Percentiles rank a stretch among this genome's conserved stretches.
phyloP scores from a whole-genome alignment of 2,113 vertebrate species.

The Thymallus thymallus region DNA sequence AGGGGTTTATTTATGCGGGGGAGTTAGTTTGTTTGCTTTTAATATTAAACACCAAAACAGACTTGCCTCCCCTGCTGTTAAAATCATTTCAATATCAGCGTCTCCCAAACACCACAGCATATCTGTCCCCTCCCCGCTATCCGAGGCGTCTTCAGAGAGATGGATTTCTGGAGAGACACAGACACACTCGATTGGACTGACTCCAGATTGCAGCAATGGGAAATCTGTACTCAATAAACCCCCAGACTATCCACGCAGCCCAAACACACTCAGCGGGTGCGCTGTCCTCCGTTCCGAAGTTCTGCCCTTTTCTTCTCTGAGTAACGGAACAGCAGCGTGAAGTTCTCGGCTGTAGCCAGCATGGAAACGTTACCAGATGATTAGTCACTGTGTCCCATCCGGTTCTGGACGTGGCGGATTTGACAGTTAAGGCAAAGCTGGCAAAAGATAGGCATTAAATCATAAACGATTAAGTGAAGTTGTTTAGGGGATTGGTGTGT shows the following conservation, averaged over 20 bases:
- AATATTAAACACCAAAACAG: slow-evolving; percentile 17
- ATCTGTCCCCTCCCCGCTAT: not conserved
- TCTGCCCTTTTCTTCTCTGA: no score
- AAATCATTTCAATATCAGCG: not conserved
- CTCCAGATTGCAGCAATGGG: not conserved
- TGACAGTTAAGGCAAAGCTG: no score
- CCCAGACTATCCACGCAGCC: not conserved
- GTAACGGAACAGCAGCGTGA: no score
- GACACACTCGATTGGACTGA: slow-evolving; percentile 2
- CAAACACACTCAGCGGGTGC: no score
- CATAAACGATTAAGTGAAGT: no score
- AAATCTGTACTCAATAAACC: slow-evolving; percentile 19
- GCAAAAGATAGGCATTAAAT: no score
- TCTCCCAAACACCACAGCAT: not conserved
- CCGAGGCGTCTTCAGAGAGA: not conserved
- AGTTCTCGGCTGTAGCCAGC: no score
- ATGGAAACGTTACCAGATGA: no score
- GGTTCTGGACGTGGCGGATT: no score
- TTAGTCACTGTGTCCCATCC: no score
- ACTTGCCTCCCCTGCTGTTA: not conserved
- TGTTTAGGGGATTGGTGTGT: no score
- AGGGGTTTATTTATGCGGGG: not conserved
- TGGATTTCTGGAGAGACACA: not conserved
- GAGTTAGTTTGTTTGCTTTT: slow-evolving; percentile 2
- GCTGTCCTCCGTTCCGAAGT: no score